Evolutionary conservation across 1,140 invertebrate species (phyloP), one percentile per base, ranked within the genome.

Genomic region (Sarcophaga peregrina): DNA sequence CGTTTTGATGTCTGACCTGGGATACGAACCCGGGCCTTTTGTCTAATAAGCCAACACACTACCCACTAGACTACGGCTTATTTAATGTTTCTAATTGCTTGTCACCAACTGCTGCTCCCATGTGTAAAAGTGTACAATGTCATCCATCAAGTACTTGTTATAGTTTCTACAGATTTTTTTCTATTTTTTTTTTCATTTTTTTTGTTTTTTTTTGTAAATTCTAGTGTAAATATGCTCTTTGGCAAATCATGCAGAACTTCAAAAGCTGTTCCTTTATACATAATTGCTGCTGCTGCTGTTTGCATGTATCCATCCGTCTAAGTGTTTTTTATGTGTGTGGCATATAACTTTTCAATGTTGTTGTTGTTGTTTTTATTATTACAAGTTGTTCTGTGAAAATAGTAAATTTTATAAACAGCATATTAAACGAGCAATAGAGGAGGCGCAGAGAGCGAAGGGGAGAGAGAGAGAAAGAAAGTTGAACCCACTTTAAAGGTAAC

Each of bases 201-300:
- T 37, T 37, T 37, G 20, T 37, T 37, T 37, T 37, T 37, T 37
- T 37, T 37, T 37, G 20, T 68, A 20, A 68, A 68, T 68, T 17
- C 20, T 68, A n/a, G 7, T 68, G 62, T 68, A 68, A 68, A 68
- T 68, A 68, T 68, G 62, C 62, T 20, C 62, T 68, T 68, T 68
- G 62, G 62, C 9, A 68, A 68, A 68, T 68, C 62, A 68, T 68
- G 62, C 62, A 68, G 62, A 68, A 68, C 62, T 68, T 68, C 62
- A 68, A 68, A 68, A 68, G 62, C 62, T 37, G 25, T 37, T 37
- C 25, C 62, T 25, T 68, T 68, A 20, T 68, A 20, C 20, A 20
- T 37, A 37, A 37, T 68, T 68, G 8, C 54, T 68, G 20, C 58
- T 17, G 17, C 15, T 68, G 6, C 17, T 68, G 62, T 20, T 68